Evolutionary conservation across 2,888 invertebrate genomes (phyloP), one percentile per base, ranked within the genome.

Genomic region (Leucophenga montana): DNA sequence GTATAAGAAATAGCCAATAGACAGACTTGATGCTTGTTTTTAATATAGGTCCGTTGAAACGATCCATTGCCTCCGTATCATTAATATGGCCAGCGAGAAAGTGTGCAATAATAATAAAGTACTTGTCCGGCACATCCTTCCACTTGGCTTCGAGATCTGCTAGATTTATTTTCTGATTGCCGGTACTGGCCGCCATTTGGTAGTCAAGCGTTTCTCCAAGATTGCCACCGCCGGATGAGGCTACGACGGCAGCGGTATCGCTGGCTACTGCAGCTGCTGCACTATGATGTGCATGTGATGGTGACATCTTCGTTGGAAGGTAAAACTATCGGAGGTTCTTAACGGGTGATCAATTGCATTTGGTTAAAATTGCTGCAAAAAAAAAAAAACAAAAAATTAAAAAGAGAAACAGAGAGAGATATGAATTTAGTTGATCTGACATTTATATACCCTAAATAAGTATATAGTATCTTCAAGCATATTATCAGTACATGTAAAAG

Each of bases 1-100:
- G 90, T 75, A 92, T 89, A 65, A 94, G 88, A 76, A 93, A 92
- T 8, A 92, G 88, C 69, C 91, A 91, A 84, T 92, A 93, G 66
- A 91, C 90, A 53, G 89, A 88, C 54, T 86, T 87, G 61, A 92
- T 89, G 72, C 92, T 91, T 1, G 90, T 88, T 68, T 92, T 90
- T 3, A 94, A 85, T 73, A 92, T 91, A 0, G 93, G 92, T 68
- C 90, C 90, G 14, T 90, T 90, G 72, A 92, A 90, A 77, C 92
- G 84, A 39, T 87, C 88, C 67, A 86, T 82, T 33, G 82, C 84
- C 31, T 82, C 82, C 11, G 87, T 85, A 39, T 84, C 85, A 68
- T 88, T 88, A n/a, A 82, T 79, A 27, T 84, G 79, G 20, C 87
- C 87, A 11, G 85, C 78, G 9, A 88, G 73, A 61, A 86, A 84